Percentiles rank a stretch among this genome's conserved stretches.
phyloP scores from a whole-genome alignment of 2,113 vertebrate species.

The Gopherus flavomarginatus region DNA sequence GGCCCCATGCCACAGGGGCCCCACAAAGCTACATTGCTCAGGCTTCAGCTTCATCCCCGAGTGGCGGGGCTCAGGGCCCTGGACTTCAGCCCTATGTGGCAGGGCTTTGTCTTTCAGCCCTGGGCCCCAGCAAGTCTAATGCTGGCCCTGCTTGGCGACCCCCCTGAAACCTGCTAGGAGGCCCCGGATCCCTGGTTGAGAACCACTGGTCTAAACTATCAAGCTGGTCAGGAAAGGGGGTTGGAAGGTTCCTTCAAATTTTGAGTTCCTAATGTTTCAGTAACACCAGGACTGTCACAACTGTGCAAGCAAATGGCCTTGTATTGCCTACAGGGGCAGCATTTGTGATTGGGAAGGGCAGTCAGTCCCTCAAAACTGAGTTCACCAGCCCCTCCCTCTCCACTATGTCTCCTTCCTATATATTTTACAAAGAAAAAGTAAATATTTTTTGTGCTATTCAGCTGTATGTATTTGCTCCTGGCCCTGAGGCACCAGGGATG shows the following conservation, averaged over 20 bases:
- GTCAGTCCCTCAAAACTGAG: background rate
- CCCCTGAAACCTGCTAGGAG: too few relatives aligned
- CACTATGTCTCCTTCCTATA: conserved; percentile 38
- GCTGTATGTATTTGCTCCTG: conserved; percentile 68
- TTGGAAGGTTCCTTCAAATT: background rate
- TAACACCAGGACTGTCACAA: background rate
- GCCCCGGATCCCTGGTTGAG: too few relatives aligned
- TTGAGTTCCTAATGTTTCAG: conserved; percentile 47
- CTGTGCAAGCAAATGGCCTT: conserved; percentile 49
- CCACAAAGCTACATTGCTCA: too few relatives aligned
- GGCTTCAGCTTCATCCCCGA: too few relatives aligned
- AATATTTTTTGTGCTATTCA: conserved; percentile 64
- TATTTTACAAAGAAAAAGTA: conserved; percentile 63
- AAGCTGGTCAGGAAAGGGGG: conserved; percentile 24
- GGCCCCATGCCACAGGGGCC: too few relatives aligned
- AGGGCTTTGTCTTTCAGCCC: too few relatives aligned
- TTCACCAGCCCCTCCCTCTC: background rate
- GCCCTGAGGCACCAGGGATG: conserved; percentile 48
- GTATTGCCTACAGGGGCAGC: conserved; percentile 25
- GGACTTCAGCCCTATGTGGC: too few relatives aligned
- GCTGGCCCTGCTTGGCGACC: too few relatives aligned
- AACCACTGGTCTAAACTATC: conserved; percentile 19
- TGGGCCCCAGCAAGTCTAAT: too few relatives aligned
- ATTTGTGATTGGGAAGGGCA: background rate
- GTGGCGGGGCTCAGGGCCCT: too few relatives aligned